Conservation (phyloP, 1,140 invertebrate genomes). For the Cydia fagiglandana region DNA sequence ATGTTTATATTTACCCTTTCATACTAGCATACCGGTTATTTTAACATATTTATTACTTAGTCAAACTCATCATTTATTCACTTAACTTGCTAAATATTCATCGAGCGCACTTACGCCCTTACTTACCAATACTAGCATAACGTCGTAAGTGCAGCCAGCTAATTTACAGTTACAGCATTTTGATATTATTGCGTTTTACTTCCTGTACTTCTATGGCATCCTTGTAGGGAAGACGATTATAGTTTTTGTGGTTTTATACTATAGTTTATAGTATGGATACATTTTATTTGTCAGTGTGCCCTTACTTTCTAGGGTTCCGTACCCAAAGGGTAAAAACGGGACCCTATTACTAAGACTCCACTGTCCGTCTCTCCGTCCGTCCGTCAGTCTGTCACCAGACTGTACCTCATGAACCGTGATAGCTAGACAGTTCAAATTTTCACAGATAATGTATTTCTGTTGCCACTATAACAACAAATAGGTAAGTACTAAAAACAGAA, state of each 20-base stretch:
- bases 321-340: no score
- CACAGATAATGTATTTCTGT: no score
- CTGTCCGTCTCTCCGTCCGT: no score
- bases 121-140: background rate
- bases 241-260: background rate
- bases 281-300: background rate
- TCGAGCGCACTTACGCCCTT: background rate
- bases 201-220: constrained; percentile 3
- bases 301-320: no score
- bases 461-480: no score
- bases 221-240: constrained; percentile 1
- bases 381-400: no score
- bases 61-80: background rate
- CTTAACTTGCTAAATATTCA: background rate
- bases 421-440: no score
- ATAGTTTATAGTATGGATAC: background rate
- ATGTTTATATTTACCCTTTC: no score
- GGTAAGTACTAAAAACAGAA: no score
- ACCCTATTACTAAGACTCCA: no score
- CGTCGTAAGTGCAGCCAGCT: background rate
- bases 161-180: constrained; percentile 13
- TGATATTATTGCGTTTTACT: background rate
- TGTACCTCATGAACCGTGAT: no score
- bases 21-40: background rate
- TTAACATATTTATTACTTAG: constrained; percentile 16